Evolutionary conservation across 2,888 invertebrate genomes (phyloP), one percentile per base, ranked within the genome.

Genomic region (Lutraria lutraria): DNA sequence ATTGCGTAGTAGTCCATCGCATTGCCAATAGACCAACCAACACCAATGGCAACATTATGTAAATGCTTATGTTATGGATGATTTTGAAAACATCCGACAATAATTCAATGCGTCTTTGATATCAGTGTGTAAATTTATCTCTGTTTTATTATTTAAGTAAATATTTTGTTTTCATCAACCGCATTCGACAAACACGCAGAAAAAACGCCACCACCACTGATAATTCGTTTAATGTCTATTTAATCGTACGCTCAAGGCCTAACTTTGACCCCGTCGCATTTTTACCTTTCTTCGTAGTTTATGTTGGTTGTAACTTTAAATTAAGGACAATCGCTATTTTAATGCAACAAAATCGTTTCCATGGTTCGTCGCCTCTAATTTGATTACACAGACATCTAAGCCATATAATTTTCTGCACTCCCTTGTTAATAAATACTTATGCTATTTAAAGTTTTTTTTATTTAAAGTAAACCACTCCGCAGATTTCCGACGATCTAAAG

Each of bases 151-250:
- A 13, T 13, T n/a, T 68, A 68, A 12, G 12, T n/a, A 68, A n/a
- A 68, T 0, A 68, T 68, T 68, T 25, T 76, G 34, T 19, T 76
- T 31, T 76, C 29, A 76, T 13, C 76, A 76, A 76, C 29, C 76
- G 31, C 34, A 25, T 76, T 76, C 34, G 25, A 76, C 76, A 76
- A 76, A 76, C 76, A 34, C 3, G 31, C 43, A 34, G 29, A 8
- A 1, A 76, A 76, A 31, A 34, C 76, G n/a, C n/a, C n/a, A 31
- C 31, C 16, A 76, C 31, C 31, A 60, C 80, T 85, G 43, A 82
- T 29, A 56, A 80, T 80, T 43, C 34, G 43, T 52, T 85, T 85
- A 21, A 80, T 85, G 85, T 85, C 79, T 80, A 80, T 60, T 76
- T 56, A 52, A 34, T 43, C 25, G 15, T 56, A 80, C 43, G 80